Evolutionary conservation across 2,888 invertebrate species (phyloP).

Genomic region (Stenichneumon culpator): DNA sequence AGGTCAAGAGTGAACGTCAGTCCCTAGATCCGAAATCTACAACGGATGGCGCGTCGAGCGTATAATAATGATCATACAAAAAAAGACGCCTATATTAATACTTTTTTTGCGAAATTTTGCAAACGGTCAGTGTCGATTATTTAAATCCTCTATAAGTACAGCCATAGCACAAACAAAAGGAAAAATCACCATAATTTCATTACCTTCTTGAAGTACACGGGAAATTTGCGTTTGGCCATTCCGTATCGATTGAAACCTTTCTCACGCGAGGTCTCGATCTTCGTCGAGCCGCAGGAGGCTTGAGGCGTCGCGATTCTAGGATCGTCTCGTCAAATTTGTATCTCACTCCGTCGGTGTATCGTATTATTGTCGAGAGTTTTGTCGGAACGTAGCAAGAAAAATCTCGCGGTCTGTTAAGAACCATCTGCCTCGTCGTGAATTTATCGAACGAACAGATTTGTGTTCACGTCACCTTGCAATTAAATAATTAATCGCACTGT

Average conservation of each 20-base stretch:
- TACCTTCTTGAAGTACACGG: constrained; percentile 50
- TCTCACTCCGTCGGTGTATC: not conserved
- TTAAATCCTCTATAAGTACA: not conserved
- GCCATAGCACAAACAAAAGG: not conserved
- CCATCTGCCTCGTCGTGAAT: not conserved
- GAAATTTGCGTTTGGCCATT: constrained; percentile 55
- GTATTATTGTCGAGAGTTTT: not conserved
- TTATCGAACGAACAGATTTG: not conserved
- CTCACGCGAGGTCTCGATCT: not conserved
- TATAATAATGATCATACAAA: constrained; percentile 25
- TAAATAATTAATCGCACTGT: not conserved
- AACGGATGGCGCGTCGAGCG: not conserved
- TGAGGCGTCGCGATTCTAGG: not conserved
- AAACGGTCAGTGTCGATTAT: not conserved
- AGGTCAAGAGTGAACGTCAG: not conserved
- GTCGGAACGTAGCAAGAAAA: not conserved
- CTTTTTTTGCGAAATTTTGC: not conserved
- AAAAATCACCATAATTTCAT: not conserved
- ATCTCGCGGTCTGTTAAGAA: not conserved
- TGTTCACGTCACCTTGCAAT: not conserved
- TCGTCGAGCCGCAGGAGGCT: not conserved
- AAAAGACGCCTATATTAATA: not conserved
- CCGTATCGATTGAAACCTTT: not conserved
- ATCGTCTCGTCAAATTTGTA: not conserved
- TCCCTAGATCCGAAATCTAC: not conserved